Base-by-base conservation (phyloP, 1,140 invertebrate genomes). In the Drosophila fuyamai region DNA sequence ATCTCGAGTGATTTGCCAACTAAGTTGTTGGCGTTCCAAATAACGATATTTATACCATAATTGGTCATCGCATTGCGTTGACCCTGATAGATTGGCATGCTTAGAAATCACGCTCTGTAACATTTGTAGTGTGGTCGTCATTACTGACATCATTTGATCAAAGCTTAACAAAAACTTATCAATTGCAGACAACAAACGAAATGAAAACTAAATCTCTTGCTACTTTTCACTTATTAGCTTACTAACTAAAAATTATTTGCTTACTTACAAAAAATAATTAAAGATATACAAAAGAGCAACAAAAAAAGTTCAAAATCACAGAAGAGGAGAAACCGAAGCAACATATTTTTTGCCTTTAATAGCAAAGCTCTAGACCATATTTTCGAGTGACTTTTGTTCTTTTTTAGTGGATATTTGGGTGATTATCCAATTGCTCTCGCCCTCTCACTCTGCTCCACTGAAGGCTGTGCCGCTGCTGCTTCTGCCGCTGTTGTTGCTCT, bases 291-390 rank as follows among this genome's bases (percentile, higher is more conserved):
- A 75, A 62, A 46, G 61, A 76, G 66, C 62, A n/a, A 81, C 57
- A 47, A 70, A 74, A 59, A 81, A 81, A 63, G 55, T 55, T 73
- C 55, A 85, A 65, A 73, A 81, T 54, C 65, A 68, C 78, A 68
- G 56, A 63, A 77, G 61, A 44, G 67, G 53, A 57, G 55, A 81
- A 84, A 76, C 55, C 48, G 62, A 84, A 72, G 60, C 56, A 47
- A 53, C 47, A 35, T 35, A 23, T 47, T 14, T 32, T 36, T 57
- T 57, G 66, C 51, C 51, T 54, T 54, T 41, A 58, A 71, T 76
- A 72, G 68, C 47, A 79, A 83, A 79, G 67, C 72, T 58, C n/a
- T 48, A 36, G 36, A 54, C 67, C 65, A 40, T 47, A 55, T 61
- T 70, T 57, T 41, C 27, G 41, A 48, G 67, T 35, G 40, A 35